Evolutionary conservation across 2,888 invertebrate genomes (phyloP), one percentile per base, ranked within the genome.

Genomic region (Stenichneumon culpator): DNA sequence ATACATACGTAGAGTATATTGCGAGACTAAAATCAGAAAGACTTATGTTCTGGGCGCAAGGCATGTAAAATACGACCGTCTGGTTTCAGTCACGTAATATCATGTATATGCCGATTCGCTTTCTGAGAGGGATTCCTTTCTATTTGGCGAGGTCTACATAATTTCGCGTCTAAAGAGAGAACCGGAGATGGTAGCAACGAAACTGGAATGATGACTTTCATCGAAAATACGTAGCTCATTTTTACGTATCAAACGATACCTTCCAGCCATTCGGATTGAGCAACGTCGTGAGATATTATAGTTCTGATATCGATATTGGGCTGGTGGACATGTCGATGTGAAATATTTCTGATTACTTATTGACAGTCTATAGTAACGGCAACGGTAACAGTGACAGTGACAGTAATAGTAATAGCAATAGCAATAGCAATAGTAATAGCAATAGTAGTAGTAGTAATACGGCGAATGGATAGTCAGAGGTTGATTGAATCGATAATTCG

Each of bases 131-230:
- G 44, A 19, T 57, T 72, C 54, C 22, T 19, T 57, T 47, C 25
- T 28, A 6, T 25, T 47, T 32, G 60, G 22, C 22, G 36, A 57
- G 7, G 19, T 80, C 6, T 16, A n/a, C 68, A 77, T 36, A 25
- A 75, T 65, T 19, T 65, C n/a, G 16, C 22, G 44, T 14, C 14
- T 14, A n/a, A 44, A 25, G 39, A 39, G 39, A 39, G 52, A 69
- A 16, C 47, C 7, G 5, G n/a, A 32, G 36, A 69, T n/a, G 25
- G 36, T 39, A 72, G 70, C 14, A 79, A 69, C 14, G 67, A 67
- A 77, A 32, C 68, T 52, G 39, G 39, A 69, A 52, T 74, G 32
- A 52, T 63, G 57, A 63, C 60, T 75, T 75, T 75, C 77, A 70
- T 70, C 50, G 75, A 52, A 74, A 75, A 75, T 28, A 52, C 63